phyloP scores from a whole-genome alignment of 2,113 vertebrate genomes.

The Crotalus horridus region DNA sequence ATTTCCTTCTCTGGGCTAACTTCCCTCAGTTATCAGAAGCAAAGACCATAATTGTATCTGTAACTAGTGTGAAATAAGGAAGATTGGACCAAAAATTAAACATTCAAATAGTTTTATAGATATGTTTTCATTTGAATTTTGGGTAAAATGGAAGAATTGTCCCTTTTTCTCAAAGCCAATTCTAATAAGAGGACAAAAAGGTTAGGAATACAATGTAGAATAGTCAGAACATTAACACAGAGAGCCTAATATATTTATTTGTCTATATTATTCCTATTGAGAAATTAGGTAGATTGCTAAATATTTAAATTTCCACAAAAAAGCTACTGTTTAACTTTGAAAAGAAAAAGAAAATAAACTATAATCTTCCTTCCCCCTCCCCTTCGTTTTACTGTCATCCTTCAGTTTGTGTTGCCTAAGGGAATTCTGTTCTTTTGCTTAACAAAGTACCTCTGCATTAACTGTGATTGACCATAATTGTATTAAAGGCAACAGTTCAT shows the following conservation, averaged over 20 bases:
- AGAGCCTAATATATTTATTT: neutral
- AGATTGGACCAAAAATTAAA: neutral
- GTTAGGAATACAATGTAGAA: neutral
- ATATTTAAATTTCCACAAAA: neutral
- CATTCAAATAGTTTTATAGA: constrained; percentile 9
- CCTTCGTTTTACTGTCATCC: neutral
- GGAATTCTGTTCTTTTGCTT: neutral
- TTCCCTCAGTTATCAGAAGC: constrained; percentile 29
- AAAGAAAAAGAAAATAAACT: neutral
- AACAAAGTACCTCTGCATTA: neutral
- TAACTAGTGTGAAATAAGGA: constrained; percentile 9
- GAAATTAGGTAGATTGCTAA: neutral
- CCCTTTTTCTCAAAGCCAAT: neutral
- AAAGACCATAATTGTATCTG: neutral
- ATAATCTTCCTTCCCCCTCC: neutral
- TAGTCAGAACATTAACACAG: neutral
- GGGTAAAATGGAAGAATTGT: neutral
- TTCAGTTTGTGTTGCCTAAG: neutral
- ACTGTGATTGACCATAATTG: neutral
- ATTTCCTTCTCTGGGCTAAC: too few relatives aligned
- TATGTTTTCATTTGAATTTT: neutral
- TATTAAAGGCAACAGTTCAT: neutral
- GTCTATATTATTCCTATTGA: neutral
- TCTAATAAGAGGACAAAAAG: neutral
- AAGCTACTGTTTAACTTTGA: neutral